Evolutionary conservation across 2,113 vertebrate species (phyloP).

Genomic region (Pedionomus torquatus): DNA sequence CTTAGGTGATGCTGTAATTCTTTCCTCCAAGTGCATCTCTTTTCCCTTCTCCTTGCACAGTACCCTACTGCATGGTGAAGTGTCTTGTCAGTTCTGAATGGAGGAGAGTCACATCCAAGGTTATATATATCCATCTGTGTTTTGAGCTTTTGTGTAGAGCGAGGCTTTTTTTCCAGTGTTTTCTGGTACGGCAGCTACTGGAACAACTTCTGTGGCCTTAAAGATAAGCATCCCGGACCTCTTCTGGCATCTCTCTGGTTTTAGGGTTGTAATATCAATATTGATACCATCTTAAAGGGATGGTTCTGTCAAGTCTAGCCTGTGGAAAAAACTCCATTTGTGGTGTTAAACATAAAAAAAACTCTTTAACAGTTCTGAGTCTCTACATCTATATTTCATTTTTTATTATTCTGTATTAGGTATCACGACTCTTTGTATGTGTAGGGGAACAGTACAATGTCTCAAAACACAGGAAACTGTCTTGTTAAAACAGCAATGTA

Average conservation of each 20-base stretch:
- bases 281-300: not conserved
- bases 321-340: not conserved
- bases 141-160: not conserved
- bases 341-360: not conserved
- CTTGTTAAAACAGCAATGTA: not conserved
- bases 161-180: not conserved
- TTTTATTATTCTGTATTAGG: not conserved
- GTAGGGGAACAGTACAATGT: not conserved
- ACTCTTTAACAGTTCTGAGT: not conserved
- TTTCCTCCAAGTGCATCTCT: not conserved
- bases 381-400: not conserved
- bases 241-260: not conserved
- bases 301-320: not conserved
- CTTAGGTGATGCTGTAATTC: not conserved
- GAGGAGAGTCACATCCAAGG: not conserved
- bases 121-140: not conserved
- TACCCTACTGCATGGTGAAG: not conserved
- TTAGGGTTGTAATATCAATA: not conserved
- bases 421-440: not conserved
- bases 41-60: not conserved
- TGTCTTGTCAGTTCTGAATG: not conserved
- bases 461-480: not conserved
- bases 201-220: not conserved
- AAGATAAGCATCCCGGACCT: not conserved
- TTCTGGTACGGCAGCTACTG: not conserved